phyloP scores from a whole-genome alignment of 2,888 invertebrate species.

The Ecliptopera silaceata region DNA sequence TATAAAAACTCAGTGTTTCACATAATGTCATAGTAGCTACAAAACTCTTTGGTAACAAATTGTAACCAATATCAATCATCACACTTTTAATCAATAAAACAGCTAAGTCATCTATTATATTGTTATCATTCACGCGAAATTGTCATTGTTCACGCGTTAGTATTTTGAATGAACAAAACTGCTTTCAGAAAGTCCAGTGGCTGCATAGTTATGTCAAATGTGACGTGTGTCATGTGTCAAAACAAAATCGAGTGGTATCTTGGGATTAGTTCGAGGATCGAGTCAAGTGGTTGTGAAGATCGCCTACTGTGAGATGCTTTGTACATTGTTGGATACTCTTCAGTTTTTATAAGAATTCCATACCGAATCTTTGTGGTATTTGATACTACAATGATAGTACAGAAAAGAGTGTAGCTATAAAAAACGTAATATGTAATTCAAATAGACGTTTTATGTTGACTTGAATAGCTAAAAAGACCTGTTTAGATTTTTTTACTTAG shows the following conservation, averaged over 20 bases:
- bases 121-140: slow-evolving; percentile 53
- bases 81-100: slow-evolving; percentile 35
- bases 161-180: slow-evolving; percentile 43
- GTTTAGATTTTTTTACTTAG: no score
- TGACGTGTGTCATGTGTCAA: slow-evolving; percentile 72
- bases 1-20: no score
- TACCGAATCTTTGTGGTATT: slow-evolving; percentile 16
- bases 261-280: slow-evolving; percentile 59
- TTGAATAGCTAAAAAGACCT: no score
- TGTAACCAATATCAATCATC: slow-evolving; percentile 29
- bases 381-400: slow-evolving; percentile 2
- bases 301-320: slow-evolving; percentile 51
- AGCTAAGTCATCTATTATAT: slow-evolving; percentile 64
- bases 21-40: no score
- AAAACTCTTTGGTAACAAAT: slow-evolving; percentile 1
- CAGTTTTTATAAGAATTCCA: slow-evolving; percentile 37
- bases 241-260: slow-evolving; percentile 80
- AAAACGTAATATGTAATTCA: no score
- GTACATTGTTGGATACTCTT: slow-evolving; percentile 24
- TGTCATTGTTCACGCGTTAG: slow-evolving; percentile 53
- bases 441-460: no score
- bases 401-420: no score
- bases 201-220: slow-evolving; percentile 33
- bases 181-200: slow-evolving; percentile 46
- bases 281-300: slow-evolving; percentile 44